Conservation (phyloP, 1,140 invertebrate species). For the Drosophila melanica region DNA sequence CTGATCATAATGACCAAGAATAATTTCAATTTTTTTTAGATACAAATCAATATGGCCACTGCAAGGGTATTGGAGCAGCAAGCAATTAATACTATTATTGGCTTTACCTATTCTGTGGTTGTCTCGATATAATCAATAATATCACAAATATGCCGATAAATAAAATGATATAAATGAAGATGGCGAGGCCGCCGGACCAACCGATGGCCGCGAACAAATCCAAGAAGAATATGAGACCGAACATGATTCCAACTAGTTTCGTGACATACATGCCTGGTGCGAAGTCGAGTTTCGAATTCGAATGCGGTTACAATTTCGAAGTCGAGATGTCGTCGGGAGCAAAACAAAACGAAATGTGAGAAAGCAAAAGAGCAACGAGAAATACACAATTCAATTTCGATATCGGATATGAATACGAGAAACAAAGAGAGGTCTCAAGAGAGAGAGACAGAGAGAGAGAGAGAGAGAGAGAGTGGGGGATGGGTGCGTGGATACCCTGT, state of each 20-base stretch:
- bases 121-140: conserved; percentile 92
- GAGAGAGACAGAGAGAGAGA: background rate
- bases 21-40: too few relatives aligned
- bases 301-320: conserved; percentile 29
- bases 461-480: background rate
- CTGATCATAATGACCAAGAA: too few relatives aligned
- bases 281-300: conserved; percentile 29
- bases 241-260: conserved; percentile 93
- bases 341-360: conserved; percentile 38
- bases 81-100: background rate
- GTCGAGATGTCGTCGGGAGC: conserved; percentile 25
- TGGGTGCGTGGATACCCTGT: background rate
- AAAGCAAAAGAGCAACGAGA: conserved; percentile 48
- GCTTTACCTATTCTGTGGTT: conserved; percentile 94
- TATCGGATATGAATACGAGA: conserved; percentile 14
- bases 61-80: conserved; percentile 5
- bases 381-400: conserved; percentile 23
- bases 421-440: background rate
- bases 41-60: background rate
- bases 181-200: conserved; percentile 89
- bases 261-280: conserved; percentile 91
- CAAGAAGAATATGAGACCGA: conserved; percentile 91
- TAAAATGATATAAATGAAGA: conserved; percentile 89
- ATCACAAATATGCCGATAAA: conserved; percentile 91
- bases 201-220: conserved; percentile 92